phyloP scores from a whole-genome alignment of 2,113 vertebrate species.

The Hystrix brachyura region DNA sequence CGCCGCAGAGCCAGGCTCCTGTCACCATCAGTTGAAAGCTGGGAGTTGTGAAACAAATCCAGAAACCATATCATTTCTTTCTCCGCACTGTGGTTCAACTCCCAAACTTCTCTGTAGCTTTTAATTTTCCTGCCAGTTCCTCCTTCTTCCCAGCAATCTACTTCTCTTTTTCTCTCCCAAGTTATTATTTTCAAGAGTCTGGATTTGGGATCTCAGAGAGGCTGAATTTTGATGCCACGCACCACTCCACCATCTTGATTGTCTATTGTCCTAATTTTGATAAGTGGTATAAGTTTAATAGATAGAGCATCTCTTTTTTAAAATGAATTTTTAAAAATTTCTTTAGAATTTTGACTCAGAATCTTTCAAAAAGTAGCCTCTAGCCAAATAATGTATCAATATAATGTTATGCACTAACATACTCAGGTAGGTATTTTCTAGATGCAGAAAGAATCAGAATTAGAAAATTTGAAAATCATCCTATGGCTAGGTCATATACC shows the following conservation, averaged over 20 bases:
- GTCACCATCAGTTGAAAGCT: background rate
- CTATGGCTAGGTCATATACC: background rate
- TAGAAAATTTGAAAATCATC: background rate
- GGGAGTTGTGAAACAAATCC: background rate
- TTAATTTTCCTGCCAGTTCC: background rate
- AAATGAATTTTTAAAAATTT: background rate
- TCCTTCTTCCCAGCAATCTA: background rate
- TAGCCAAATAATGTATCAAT: background rate
- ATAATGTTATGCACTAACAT: background rate
- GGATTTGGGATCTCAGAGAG: background rate
- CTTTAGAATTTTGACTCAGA: constrained; percentile 8
- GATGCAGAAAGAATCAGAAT: background rate
- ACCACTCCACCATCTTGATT: background rate
- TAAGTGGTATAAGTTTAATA: background rate
- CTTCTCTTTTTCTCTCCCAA: background rate
- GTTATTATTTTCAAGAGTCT: background rate
- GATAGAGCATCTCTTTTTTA: background rate
- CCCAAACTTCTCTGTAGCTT: background rate
- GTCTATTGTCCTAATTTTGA: background rate
- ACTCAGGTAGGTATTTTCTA: background rate
- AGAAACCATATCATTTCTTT: background rate
- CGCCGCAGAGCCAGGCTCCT: background rate
- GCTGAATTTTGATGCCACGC: background rate
- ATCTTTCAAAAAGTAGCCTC: background rate
- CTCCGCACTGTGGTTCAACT: background rate